Evolutionary conservation across 30 jellyfish, hydroid and myxozoan species (phyloP).

Genomic region (Nemopilema nomurai): DNA sequence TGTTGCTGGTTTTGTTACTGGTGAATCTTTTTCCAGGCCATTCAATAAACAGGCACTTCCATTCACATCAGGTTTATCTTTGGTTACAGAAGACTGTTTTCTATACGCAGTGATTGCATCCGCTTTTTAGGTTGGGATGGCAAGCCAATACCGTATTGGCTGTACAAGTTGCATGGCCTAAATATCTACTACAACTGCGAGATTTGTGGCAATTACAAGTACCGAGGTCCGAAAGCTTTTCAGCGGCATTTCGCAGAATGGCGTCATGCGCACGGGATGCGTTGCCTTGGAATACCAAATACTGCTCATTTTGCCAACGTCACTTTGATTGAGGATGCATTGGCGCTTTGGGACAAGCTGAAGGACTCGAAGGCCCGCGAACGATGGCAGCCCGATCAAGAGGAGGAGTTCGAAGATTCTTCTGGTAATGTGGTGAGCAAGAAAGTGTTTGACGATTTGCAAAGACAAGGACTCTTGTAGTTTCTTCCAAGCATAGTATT

Average conservation of each 20-base stretch:
- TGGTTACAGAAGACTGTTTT: no score
- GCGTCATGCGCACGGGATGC: slow-evolving; percentile 99
- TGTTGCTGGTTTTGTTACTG: no score
- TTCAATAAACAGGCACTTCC: no score
- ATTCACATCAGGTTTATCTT: no score
- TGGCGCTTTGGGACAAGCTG: slow-evolving; percentile 91
- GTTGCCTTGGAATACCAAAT: slow-evolving; percentile 91
- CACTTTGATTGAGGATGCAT: slow-evolving; percentile 89
- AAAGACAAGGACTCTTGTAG: slow-evolving; percentile 93
- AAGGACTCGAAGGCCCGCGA: slow-evolving; percentile 80
- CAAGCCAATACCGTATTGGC: slow-evolving; percentile 98
- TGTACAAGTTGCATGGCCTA: slow-evolving; percentile 90
- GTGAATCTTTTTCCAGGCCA: no score
- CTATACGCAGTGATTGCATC: no score
- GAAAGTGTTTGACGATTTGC: slow-evolving; percentile 85
- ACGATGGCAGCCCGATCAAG: slow-evolving; percentile 94
- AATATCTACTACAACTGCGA: slow-evolving; percentile 93
- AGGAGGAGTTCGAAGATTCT: slow-evolving; percentile 96
- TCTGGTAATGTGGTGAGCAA: slow-evolving; percentile 93
- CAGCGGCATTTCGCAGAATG: slow-evolving; percentile 98
- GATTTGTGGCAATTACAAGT: slow-evolving; percentile 91
- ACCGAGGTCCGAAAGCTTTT: slow-evolving; percentile 99
- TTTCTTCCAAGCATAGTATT: background rate
- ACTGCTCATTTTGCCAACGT: slow-evolving; percentile 98
- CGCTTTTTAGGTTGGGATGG: slow-evolving; percentile 94